Evolutionary conservation across 2,797 vertebrate genomes (phyloP).

Genomic region (Dryobates pubescens): DNA sequence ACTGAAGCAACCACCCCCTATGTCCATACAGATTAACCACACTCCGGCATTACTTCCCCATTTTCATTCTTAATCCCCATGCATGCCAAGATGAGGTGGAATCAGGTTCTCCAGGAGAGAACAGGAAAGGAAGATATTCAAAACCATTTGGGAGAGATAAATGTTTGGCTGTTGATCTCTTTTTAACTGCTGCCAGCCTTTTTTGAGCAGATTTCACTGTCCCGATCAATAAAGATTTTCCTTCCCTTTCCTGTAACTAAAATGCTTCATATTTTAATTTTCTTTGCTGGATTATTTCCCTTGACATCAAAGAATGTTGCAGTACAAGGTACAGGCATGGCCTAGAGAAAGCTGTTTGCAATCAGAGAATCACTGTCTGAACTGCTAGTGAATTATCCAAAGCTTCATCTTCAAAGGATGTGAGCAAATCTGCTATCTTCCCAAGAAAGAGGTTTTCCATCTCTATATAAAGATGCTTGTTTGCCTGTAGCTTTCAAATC

Average conservation of each 20-base stretch:
- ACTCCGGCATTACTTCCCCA: not conserved
- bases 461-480: not conserved
- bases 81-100: not conserved
- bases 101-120: not conserved
- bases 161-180: not conserved
- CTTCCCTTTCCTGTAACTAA: constrained; percentile 20
- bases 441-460: not conserved
- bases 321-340: constrained; percentile 34
- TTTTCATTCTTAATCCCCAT: not conserved
- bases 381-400: constrained; percentile 44
- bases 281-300: constrained; percentile 32
- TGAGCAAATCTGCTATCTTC: constrained; percentile 29
- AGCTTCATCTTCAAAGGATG: constrained; percentile 57
- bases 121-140: not conserved
- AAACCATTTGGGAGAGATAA: not conserved
- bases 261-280: constrained; percentile 47
- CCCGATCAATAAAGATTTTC: constrained; percentile 20
- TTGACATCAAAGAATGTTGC: constrained; percentile 45
- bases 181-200: constrained; percentile 7
- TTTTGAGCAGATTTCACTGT: not conserved
- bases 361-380: constrained; percentile 34
- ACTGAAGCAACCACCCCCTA: not conserved
- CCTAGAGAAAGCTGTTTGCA: constrained; percentile 55
- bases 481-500: constrained; percentile 39
- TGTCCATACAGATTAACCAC: not conserved